These are phyloP conservation scores for Lepus europaeus DNA, from an alignment of 2,113 vertebrate genomes.

Conservation along the genomic window DNA sequence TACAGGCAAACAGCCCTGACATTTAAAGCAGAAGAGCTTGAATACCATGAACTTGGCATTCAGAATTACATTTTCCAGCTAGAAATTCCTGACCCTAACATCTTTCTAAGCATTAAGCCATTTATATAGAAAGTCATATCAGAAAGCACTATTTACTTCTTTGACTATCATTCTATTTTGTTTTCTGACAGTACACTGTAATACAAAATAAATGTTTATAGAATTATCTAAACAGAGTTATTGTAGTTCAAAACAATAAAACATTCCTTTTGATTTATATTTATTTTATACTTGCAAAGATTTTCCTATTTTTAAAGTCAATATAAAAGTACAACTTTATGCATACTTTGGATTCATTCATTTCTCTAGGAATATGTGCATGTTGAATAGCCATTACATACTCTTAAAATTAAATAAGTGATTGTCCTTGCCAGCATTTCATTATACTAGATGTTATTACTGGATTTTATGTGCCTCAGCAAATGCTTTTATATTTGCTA, in stretches of 20 bases:
- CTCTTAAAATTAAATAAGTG: background rate
- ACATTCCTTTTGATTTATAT: background rate
- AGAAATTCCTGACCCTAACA: conserved; percentile 45
- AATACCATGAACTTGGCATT: conserved; percentile 72
- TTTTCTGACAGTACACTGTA: background rate
- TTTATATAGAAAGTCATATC: conserved; percentile 61
- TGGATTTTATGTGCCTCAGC: background rate
- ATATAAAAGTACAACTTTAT: background rate
- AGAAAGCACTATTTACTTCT: background rate
- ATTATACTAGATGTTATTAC: background rate
- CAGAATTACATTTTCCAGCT: conserved; percentile 72
- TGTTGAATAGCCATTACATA: background rate
- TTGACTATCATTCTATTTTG: background rate
- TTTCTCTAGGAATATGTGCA: background rate
- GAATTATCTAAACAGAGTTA: background rate
- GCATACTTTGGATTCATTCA: background rate
- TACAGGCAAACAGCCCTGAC: conserved; percentile 5
- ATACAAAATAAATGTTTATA: background rate
- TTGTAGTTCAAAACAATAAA: background rate
- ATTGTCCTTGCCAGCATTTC: background rate
- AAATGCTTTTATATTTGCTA: background rate
- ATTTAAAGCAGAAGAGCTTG: conserved; percentile 80
- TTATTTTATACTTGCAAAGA: background rate
- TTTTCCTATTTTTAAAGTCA: background rate
- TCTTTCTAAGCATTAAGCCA: conserved; percentile 63